These are phyloP conservation scores for Chymomyza caudatula DNA, from an alignment of 2,888 invertebrate genomes.

Conservation along the genomic window DNA sequence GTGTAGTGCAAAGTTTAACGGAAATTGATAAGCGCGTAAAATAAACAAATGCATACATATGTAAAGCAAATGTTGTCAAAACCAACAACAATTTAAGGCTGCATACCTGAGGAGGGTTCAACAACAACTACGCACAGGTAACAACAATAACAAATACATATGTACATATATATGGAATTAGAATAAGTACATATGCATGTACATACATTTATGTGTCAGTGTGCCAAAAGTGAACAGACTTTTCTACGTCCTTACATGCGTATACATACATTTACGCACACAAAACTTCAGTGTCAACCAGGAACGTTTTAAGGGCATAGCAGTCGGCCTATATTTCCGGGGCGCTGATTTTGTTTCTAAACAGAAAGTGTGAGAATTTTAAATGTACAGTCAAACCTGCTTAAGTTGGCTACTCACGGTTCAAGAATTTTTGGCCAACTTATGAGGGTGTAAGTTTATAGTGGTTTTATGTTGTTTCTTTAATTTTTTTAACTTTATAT, in stretches of 20 bases:
- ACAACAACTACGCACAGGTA: slow-evolving; percentile 27
- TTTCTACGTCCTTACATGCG: background rate
- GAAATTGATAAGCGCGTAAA: slow-evolving; percentile 39
- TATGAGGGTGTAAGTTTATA: no score
- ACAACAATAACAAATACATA: background rate
- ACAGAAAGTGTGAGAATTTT: no score
- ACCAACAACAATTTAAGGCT: slow-evolving; percentile 2
- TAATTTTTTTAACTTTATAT: no score
- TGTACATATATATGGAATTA: no score
- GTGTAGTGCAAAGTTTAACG: slow-evolving; percentile 41
- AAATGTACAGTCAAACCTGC: no score
- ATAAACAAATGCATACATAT: slow-evolving; percentile 8
- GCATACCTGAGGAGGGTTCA: slow-evolving; percentile 43
- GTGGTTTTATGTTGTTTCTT: no score
- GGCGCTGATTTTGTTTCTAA: no score
- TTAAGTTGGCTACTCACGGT: no score
- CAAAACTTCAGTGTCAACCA: slow-evolving; percentile 35
- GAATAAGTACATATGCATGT: background rate
- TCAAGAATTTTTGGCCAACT: no score
- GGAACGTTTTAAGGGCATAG: no score
- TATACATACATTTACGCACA: background rate
- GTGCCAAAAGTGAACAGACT: slow-evolving; percentile 45
- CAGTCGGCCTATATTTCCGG: no score
- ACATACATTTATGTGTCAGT: slow-evolving; percentile 52
- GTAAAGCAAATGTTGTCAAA: background rate